Evolutionary conservation across 2,113 vertebrate genomes (phyloP).

Genomic region (Parotia lawesii): DNA sequence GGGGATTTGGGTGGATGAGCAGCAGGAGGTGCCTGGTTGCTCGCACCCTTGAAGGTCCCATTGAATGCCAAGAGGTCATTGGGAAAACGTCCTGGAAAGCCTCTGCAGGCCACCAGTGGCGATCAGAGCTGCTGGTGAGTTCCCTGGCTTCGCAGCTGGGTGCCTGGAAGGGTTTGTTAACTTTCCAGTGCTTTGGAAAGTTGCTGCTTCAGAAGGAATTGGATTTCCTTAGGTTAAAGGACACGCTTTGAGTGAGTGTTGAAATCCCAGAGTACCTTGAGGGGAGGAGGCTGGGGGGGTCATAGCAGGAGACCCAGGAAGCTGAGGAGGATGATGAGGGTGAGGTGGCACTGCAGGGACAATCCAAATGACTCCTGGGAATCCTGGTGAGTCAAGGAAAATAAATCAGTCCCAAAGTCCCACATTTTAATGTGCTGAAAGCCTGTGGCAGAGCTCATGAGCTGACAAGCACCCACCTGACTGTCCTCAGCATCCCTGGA

Average conservation of each 20-base stretch:
- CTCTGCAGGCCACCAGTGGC: not conserved
- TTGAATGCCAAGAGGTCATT: not conserved
- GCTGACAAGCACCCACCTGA: not conserved
- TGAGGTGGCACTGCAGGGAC: not conserved
- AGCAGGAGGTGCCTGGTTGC: fast-evolving
- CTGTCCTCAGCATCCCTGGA: fast-evolving
- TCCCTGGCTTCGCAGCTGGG: not conserved
- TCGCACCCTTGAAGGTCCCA: fast-evolving
- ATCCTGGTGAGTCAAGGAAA: not conserved
- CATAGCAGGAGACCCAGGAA: slow-evolving; percentile 26
- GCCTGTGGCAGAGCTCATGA: fast-evolving
- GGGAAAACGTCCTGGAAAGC: not conserved
- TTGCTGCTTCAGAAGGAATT: not conserved
- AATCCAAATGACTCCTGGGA: not conserved
- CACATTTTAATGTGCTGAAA: not conserved
- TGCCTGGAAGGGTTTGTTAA: not conserved
- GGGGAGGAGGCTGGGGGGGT: not conserved
- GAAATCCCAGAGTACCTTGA: not conserved
- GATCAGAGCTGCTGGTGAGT: not conserved
- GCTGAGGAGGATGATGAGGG: not conserved
- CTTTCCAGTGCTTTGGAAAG: not conserved
- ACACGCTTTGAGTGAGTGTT: not conserved
- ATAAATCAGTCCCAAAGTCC: not conserved
- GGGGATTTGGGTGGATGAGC: not conserved
- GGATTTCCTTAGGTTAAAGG: not conserved